A percentile compares a stretch with the other conserved stretches of the same genome.
phyloP scores from a whole-genome alignment of 2,113 vertebrate genomes.

The Monopterus albus region DNA sequence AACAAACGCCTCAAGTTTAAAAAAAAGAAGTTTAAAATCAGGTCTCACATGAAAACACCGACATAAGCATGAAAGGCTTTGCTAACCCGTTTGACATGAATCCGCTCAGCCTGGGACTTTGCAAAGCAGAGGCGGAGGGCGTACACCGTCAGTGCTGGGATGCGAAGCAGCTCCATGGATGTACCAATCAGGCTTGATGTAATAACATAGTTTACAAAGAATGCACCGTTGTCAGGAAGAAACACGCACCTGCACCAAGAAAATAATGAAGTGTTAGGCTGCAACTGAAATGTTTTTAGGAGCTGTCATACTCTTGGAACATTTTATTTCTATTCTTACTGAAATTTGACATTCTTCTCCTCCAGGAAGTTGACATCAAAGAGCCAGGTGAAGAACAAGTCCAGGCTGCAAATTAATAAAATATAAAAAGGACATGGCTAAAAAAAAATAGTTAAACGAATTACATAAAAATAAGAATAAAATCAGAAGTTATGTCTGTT shows the following conservation, averaged over 20 bases:
- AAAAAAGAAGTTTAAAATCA: background rate
- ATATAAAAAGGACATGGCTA: background rate
- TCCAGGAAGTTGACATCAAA: slow-evolving; percentile 93
- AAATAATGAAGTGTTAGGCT: background rate
- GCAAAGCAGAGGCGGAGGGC: slow-evolving; percentile 91
- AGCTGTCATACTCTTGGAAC: slow-evolving; percentile 22
- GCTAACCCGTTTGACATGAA: slow-evolving; percentile 91
- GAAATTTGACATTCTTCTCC: slow-evolving; percentile 89
- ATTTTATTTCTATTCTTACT: slow-evolving; percentile 91
- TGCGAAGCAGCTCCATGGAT: slow-evolving; percentile 91
- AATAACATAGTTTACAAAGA: slow-evolving; percentile 96
- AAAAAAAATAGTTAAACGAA: background rate
- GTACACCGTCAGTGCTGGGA: slow-evolving; percentile 89
- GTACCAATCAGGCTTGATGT: slow-evolving; percentile 93
- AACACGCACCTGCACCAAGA: slow-evolving; percentile 89
- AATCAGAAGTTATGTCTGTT: background rate
- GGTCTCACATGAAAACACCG: background rate
- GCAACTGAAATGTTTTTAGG: background rate
- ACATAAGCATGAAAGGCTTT: background rate
- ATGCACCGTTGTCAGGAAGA: slow-evolving; percentile 95
- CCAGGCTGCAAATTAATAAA: slow-evolving; percentile 81
- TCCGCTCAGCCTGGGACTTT: slow-evolving; percentile 91
- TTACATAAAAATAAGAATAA: background rate
- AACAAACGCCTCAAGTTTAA: slow-evolving; percentile 5
- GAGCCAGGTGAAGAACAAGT: slow-evolving; percentile 95